These are phyloP conservation scores for Strix aluco DNA, from an alignment of 2,113 vertebrate genomes.

Conservation along the genomic window DNA sequence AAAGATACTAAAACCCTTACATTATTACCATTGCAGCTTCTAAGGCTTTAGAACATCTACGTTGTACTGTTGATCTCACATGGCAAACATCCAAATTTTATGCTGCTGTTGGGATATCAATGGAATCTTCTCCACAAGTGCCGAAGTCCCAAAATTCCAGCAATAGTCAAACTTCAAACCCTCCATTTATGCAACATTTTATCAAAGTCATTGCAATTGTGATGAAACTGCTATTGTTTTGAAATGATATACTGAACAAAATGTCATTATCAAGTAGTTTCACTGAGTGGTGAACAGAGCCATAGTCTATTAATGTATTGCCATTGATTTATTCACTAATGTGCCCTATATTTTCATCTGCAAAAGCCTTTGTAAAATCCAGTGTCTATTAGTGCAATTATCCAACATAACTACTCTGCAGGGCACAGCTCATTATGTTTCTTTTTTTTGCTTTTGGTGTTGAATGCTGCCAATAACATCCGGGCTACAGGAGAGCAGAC, in stretches of 20 bases:
- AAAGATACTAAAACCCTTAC: not conserved
- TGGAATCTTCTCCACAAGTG: not conserved
- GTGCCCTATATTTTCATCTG: slow-evolving; percentile 17
- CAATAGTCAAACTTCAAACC: slow-evolving; percentile 20
- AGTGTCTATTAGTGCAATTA: slow-evolving; percentile 11
- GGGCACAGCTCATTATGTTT: not conserved
- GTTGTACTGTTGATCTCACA: not conserved
- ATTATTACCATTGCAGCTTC: not conserved
- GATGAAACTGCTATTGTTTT: slow-evolving; percentile 39
- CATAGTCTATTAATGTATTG: slow-evolving; percentile 24
- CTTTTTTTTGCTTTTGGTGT: not conserved
- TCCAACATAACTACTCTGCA: not conserved
- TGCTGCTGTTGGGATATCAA: not conserved
- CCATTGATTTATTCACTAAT: slow-evolving; percentile 37
- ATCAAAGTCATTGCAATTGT: slow-evolving; percentile 28
- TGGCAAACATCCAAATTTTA: not conserved
- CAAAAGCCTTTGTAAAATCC: slow-evolving; percentile 24
- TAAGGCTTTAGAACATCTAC: not conserved
- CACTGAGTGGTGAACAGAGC: not conserved
- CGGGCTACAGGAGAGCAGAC: not conserved
- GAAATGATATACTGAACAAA: slow-evolving; percentile 28
- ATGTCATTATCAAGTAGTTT: slow-evolving; percentile 32
- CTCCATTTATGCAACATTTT: not conserved
- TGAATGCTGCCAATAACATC: not conserved
- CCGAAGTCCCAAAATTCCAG: slow-evolving; percentile 15